A percentile compares a stretch with the other conserved stretches of the same genome.
Conservation (phyloP, 2,113 vertebrate genomes). For the Nycticebus coucang region DNA sequence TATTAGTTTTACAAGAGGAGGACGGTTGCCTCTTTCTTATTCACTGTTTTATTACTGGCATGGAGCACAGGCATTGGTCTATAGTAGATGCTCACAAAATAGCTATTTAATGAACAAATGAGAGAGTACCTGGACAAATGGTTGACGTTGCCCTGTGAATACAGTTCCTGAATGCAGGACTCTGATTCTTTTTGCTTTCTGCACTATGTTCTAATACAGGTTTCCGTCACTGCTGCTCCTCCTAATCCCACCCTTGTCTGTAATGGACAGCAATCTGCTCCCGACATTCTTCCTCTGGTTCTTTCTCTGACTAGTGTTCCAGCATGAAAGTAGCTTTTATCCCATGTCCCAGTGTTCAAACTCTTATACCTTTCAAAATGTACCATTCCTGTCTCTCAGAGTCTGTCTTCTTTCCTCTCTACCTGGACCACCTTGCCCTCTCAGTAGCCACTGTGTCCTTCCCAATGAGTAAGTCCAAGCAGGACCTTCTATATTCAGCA, state of each 20-base stretch:
- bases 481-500: accelerated
- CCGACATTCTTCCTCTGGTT: not conserved
- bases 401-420: not conserved
- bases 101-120: not conserved
- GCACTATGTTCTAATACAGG: no score
- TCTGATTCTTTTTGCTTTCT: not conserved
- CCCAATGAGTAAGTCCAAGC: accelerated
- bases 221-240: not conserved
- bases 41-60: not conserved
- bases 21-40: not conserved
- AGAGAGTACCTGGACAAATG: not conserved
- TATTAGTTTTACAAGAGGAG: not conserved
- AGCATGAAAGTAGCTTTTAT: no score
- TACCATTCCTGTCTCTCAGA: not conserved
- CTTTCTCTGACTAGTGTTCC: not conserved
- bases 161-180: not conserved
- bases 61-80: not conserved
- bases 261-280: not conserved
- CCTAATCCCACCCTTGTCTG: not conserved
- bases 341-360: not conserved
- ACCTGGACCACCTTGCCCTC: not conserved
- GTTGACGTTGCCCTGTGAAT: not conserved
- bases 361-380: not conserved
- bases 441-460: no score
- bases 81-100: not conserved